phyloP scores from a whole-genome alignment of 2,113 vertebrate genomes.

The Lathamus discolor region DNA sequence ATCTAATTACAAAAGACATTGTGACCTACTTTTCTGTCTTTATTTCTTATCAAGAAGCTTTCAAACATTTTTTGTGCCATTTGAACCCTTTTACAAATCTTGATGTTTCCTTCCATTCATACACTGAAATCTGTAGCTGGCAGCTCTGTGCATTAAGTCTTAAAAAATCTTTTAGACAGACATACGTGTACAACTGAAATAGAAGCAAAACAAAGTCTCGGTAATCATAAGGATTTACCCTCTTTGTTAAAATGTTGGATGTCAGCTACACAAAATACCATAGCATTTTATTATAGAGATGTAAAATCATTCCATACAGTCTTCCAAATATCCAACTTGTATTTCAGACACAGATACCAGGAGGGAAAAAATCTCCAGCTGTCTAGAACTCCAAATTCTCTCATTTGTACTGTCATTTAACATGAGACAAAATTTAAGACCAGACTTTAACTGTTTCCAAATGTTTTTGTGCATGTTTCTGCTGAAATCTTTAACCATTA shows the following conservation, averaged over 20 bases:
- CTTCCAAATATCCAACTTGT: constrained; percentile 49
- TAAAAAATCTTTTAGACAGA: not conserved
- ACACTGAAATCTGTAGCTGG: not conserved
- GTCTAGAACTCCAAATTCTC: constrained; percentile 30
- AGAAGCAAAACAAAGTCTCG: not conserved
- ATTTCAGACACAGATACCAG: constrained; percentile 52
- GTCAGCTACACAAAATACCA: not conserved
- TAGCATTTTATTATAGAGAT: constrained; percentile 32
- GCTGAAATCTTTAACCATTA: constrained; percentile 34
- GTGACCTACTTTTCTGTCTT: not conserved
- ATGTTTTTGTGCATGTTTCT: constrained; percentile 37
- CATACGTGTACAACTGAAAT: not conserved
- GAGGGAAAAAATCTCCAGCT: constrained; percentile 29
- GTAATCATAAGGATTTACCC: not conserved
- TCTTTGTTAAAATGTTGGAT: constrained; percentile 13
- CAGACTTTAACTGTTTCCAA: constrained; percentile 52
- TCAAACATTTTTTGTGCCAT: not conserved
- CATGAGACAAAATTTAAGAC: constrained; percentile 48
- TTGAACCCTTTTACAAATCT: not conserved
- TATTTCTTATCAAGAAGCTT: not conserved
- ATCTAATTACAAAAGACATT: not conserved
- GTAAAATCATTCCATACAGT: constrained; percentile 45
- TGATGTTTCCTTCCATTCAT: not conserved
- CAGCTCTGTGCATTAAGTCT: not conserved
- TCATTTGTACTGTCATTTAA: constrained; percentile 52